Evolutionary conservation across 1,140 invertebrate genomes (phyloP), one percentile per base, ranked within the genome.

Genomic region (Pogonus chalceus): DNA sequence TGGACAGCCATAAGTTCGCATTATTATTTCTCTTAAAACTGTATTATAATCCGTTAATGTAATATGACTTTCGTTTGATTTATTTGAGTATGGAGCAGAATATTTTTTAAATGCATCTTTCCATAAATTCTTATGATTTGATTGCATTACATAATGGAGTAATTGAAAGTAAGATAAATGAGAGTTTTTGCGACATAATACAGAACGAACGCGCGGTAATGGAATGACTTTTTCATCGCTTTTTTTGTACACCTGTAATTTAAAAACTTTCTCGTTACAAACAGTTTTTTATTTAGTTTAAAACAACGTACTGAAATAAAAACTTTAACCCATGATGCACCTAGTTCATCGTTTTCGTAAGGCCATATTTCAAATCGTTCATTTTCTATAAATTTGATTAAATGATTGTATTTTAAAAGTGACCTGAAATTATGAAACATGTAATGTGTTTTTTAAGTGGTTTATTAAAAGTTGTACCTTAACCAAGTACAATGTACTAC

Each of bases 91-190:
- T 63, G 72, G 75, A 72, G 78, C 73, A 55, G 73, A 79, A 72
- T 87, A 87, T 73, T 85, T 88, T 63, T 87, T 88, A 62, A 85
- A 88, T 3, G 84, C 80, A 61, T 88, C 81, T 67, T 89, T 88
- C 88, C 88, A 91, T 51, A 90, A 71, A 69, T 87, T 88, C 63
- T 83, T 80, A 63, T 87, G 85, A 74, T 90, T 91, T 24, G 78
- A 85, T 65, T 87, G 80, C 0, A 84, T 79, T 52, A 90, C 82
- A 76, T 88, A 88, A 62, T 85, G 83, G 14, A 90, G 72, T 35
- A 89, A 73, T 70, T 90, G 85, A 7, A 84, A 77, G 65, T 84
- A 89, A 20, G 83, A 80, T 16, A 90, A 71, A 12, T 85, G 79
- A 14, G 74, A 62, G 53, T 83, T 80, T 35, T 72, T 62, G 65